A percentile compares a stretch with the other conserved stretches of the same genome.
These are phyloP conservation scores for Pleuronectes platessa DNA, from an alignment of 2,113 vertebrate species.

Conservation along the genomic window DNA sequence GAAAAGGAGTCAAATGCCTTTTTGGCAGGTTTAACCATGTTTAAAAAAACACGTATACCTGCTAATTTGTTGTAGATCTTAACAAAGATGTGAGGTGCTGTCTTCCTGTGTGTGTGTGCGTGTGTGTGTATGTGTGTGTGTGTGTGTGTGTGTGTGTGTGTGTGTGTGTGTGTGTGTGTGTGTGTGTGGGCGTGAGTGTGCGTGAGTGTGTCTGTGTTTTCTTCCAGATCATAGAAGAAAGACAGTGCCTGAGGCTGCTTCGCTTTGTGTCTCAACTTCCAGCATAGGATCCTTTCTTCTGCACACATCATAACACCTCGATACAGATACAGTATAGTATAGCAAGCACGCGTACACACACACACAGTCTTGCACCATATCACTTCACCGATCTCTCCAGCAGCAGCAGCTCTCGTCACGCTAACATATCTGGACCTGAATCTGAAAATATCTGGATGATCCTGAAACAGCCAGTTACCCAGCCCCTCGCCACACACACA, in stretches of 20 bases:
- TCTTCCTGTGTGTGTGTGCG: background rate
- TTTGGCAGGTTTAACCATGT: too few species aligned
- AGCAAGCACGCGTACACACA: background rate
- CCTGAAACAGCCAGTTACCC: constrained; percentile 12
- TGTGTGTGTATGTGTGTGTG: constrained; percentile 13
- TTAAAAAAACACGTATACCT: too few species aligned
- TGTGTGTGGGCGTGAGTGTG: background rate
- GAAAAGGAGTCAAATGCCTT: too few species aligned
- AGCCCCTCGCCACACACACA: background rate
- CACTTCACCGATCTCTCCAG: background rate
- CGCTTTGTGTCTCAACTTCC: constrained; percentile 44
- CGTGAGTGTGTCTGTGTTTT: background rate
- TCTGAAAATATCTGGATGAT: background rate
- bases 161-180: background rate
- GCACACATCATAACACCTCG: constrained; percentile 20
- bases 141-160: background rate
- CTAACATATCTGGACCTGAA: constrained; percentile 1
- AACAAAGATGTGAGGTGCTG: background rate
- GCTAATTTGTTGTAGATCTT: too few species aligned
- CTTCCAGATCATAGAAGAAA: constrained; percentile 46
- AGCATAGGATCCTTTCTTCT: constrained; percentile 38
- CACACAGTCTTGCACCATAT: background rate
- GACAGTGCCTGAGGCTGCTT: constrained; percentile 23
- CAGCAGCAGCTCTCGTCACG: background rate
- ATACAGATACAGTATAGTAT: background rate